Conservation (phyloP, 2,797 vertebrate genomes). For the Coranthus polyacanthus region DNA sequence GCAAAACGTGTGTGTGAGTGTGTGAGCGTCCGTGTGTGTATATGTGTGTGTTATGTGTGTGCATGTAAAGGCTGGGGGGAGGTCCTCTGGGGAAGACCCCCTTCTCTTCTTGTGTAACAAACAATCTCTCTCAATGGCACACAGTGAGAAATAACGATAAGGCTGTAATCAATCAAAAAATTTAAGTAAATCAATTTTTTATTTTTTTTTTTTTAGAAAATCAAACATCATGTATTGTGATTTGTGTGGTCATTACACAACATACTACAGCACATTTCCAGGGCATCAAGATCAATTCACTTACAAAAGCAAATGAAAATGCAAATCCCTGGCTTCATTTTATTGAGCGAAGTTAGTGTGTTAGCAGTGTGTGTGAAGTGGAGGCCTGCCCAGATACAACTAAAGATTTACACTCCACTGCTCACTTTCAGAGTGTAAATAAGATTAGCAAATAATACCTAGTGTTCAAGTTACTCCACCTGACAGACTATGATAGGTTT, state of each 20-base stretch:
- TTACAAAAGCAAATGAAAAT: slow-evolving; percentile 36
- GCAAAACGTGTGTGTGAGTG: slow-evolving; percentile 83
- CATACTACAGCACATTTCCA: slow-evolving; percentile 33
- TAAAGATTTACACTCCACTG: slow-evolving; percentile 66
- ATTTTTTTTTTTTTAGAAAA: slow-evolving; percentile 41
- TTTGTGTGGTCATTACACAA: slow-evolving; percentile 52
- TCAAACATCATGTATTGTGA: slow-evolving; percentile 45
- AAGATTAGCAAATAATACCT: slow-evolving; percentile 71
- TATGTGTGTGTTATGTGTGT: slow-evolving; percentile 84
- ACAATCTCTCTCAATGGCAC: slow-evolving; percentile 64
- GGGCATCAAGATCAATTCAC: slow-evolving; percentile 33
- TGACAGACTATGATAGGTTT: slow-evolving; percentile 72
- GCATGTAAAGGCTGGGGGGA: slow-evolving; percentile 55
- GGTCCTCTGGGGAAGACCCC: slow-evolving; percentile 73
- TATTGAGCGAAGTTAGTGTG: slow-evolving; percentile 27
- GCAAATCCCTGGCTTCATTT: slow-evolving; percentile 38
- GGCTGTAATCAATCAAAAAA: slow-evolving; percentile 72
- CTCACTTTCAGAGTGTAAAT: slow-evolving; percentile 70
- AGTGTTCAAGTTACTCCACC: slow-evolving; percentile 55
- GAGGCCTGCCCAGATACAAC: slow-evolving; percentile 42
- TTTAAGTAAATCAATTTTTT: slow-evolving; percentile 44
- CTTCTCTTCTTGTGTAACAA: slow-evolving; percentile 67
- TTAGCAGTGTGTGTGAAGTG: slow-evolving; percentile 45
- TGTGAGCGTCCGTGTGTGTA: slow-evolving; percentile 60
- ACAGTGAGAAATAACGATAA: slow-evolving; percentile 68